Base-by-base conservation (phyloP, 2,113 vertebrate species). In the Hippocampus comes region DNA sequence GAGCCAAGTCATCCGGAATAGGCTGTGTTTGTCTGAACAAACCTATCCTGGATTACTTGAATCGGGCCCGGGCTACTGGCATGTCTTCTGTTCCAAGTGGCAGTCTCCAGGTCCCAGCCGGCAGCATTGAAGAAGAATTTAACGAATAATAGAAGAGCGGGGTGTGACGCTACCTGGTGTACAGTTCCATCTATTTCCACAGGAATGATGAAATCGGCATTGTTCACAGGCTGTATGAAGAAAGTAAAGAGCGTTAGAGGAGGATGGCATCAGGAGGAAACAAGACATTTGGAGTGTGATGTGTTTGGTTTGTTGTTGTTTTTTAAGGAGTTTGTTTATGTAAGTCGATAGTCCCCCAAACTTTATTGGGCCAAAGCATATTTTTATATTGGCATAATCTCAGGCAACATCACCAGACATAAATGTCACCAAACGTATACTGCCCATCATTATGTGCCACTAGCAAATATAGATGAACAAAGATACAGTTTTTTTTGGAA, bases 1-100 rank as follows among this genome's bases (percentile, higher is more conserved):
- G 94, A 95, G 91, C 95, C 97, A 99, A 99, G 96, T 97, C 94
- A 95, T 95, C 95, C 78, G 91, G 97, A 97, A 98, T 94, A 99
- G 95, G 97, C 96, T 96, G 91, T 93, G 83, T 89, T 92, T 89
- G 87, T 89, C 87, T 93, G 90, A 85, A 93, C 95, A 96, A 99
- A 95, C 97, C 97, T 99, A 98, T 99, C 97, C 97, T 99, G 97
- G 96, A 99, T 98, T 98, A 99, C 97, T 99, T 99, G 97, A 99
- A 99, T 84, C 94, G 74, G 94, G 96, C 93, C 78, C 92, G 88
- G 76, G 89, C 93, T 94, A 82, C 67, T 51, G 51, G 63, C 38
- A 42, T 38, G 59, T 75, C 69, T 67, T 80, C 70, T 11, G 63
- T 67, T 53, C 34, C 34, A 70, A 46, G 69, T 1, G 42, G 43